Base-by-base conservation (phyloP, 2,888 invertebrate species). In the Harmothoe impar region DNA sequence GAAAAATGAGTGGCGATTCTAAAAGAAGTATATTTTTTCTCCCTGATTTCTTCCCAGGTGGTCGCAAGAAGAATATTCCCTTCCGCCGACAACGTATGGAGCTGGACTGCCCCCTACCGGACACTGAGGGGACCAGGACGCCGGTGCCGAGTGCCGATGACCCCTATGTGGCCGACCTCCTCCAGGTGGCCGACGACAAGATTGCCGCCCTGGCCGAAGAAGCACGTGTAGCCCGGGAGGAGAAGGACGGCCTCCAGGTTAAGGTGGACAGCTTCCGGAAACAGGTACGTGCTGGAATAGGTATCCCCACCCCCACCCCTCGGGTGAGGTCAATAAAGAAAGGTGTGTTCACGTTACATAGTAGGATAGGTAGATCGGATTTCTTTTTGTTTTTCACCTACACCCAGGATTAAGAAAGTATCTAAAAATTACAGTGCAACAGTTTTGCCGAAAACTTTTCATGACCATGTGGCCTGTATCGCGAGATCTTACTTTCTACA, bases 61-160 rank as follows among this genome's bases (percentile, higher is more conserved):
- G 96, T 0, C 94, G 93, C 90, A 95, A 95, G 93, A 96, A 96
- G 93, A 94, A 93, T 17, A 95, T 95, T 72, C 95, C 96, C 43
- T 96, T 96, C 93, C 93, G 96, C n/a, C 93, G 96, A 43, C 96
- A 96, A 93, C 94, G 96, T 5, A 95, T 96, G 95, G 95, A 96
- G 90, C 94, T 96, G 35, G 96, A 96, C 92, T 93, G 93, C 51
- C 92, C 93, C 51, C 93, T 95, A 20, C 94, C 95, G 17, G 93
- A 94, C 7, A 90, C 93, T 78, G 85, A 90, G 23, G 25, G 1
- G 56, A 81, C 20, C 29, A 92, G 51, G 78, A 89, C 72, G 89
- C 92, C 52, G 89, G 88, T 56, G 77, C 54, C 93, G 20, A 93
- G 94, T 0, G 93, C 94, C 15, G 94, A 94, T 68, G 95, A 96